These are phyloP conservation scores for Iguana delicatissima DNA, from an alignment of 2,797 vertebrate genomes.

Conservation along the genomic window DNA sequence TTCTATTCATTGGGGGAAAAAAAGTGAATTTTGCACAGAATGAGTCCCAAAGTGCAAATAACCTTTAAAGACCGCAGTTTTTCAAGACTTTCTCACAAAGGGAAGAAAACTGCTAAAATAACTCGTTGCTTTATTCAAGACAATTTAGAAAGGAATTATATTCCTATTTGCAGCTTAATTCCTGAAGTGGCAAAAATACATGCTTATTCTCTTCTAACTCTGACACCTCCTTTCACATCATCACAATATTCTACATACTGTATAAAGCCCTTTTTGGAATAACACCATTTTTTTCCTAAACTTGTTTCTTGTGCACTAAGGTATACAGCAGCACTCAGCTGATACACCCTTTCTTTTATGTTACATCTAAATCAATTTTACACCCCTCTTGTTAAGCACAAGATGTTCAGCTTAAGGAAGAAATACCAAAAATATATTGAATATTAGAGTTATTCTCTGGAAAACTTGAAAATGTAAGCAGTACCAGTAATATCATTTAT, in stretches of 20 bases:
- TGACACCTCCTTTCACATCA: background rate
- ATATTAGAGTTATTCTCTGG: background rate
- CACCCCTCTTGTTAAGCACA: background rate
- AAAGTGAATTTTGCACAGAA: too few species aligned
- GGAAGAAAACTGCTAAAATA: too few species aligned
- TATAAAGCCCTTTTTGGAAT: background rate
- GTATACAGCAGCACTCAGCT: background rate
- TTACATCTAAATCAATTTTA: background rate
- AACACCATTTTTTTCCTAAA: background rate
- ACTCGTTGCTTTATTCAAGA: too few species aligned
- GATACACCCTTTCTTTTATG: background rate
- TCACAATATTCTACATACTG: background rate
- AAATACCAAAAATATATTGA: constrained; percentile 3
- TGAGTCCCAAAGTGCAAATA: too few species aligned
- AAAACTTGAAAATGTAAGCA: background rate
- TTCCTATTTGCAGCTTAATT: background rate
- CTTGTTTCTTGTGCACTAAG: background rate
- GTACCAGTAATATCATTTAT: background rate
- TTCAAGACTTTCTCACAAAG: too few species aligned
- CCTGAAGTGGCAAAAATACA: background rate
- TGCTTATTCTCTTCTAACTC: background rate
- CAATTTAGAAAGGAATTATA: too few species aligned
- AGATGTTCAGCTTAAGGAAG: background rate
- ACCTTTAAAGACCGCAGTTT: too few species aligned
- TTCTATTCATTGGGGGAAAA: too few species aligned